These are phyloP conservation scores for Florisuga fusca DNA, from an alignment of 2,797 vertebrate species.

Conservation along the genomic window DNA sequence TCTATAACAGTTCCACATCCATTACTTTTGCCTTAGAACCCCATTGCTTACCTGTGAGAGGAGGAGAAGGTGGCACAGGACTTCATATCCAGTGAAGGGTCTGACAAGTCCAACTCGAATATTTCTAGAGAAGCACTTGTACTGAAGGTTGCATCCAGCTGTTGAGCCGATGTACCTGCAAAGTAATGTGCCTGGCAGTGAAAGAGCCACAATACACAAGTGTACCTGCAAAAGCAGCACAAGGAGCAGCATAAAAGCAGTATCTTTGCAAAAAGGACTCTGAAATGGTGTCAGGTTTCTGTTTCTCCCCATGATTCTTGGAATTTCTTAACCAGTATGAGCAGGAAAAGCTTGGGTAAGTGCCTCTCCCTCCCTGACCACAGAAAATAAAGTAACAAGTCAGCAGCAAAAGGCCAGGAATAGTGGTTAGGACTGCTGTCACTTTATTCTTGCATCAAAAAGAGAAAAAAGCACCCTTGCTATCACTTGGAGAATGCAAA, in stretches of 20 bases:
- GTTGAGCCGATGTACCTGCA: constrained; percentile 96
- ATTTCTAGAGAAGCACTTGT: constrained; percentile 95
- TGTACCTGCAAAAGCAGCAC: neutral
- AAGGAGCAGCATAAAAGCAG: neutral
- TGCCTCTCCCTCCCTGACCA: neutral
- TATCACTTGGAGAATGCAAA: neutral
- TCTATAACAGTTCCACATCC: rapidly evolving
- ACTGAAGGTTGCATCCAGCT: constrained; percentile 97
- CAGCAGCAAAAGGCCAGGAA: neutral
- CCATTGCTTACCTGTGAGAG: constrained; percentile 85
- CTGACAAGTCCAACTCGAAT: constrained; percentile 92
- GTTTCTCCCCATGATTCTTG: rapidly evolving
- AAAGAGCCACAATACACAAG: rapidly evolving
- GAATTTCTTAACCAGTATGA: rapidly evolving
- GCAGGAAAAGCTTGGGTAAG: neutral
- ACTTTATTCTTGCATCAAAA: neutral
- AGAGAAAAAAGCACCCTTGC: neutral
- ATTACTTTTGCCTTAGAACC: neutral
- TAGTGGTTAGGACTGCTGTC: rapidly evolving
- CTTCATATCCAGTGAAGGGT: constrained; percentile 92
- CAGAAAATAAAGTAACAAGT: rapidly evolving
- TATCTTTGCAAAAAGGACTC: neutral
- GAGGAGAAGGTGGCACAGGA: constrained; percentile 90
- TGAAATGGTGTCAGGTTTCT: neutral
- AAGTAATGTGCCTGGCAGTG: neutral